These are phyloP conservation scores for Diabrotica virgifera DNA, from an alignment of 1,140 invertebrate genomes.

Conservation along the genomic window DNA sequence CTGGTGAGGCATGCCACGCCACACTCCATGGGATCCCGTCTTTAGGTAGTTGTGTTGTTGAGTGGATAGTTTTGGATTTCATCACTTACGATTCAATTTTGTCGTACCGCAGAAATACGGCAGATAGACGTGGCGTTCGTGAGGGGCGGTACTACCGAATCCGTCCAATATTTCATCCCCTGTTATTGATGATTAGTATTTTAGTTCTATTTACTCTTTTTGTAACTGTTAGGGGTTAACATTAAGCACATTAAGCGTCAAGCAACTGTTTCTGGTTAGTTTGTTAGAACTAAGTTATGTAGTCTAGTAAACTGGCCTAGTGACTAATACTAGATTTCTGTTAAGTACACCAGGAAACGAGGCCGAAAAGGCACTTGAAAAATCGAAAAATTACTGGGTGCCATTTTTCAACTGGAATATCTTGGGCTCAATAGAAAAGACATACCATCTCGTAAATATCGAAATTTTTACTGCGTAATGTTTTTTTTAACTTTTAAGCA, in stretches of 20 bases:
- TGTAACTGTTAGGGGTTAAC: not conserved
- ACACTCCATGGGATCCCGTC: too few species aligned
- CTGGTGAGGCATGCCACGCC: too few species aligned
- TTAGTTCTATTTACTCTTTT: not conserved
- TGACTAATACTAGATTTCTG: not conserved
- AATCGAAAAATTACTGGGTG: too few species aligned
- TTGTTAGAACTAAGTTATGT: not conserved
- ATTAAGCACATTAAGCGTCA: constrained; percentile 20
- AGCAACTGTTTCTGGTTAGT: constrained; percentile 3
- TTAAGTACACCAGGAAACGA: too few species aligned
- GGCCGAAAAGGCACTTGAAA: too few species aligned
- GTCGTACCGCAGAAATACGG: constrained; percentile 71
- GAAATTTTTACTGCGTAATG: too few species aligned
- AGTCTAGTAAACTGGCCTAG: not conserved
- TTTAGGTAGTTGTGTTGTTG: not conserved
- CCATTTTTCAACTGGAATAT: too few species aligned
- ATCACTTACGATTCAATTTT: constrained; percentile 72
- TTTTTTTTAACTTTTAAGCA: too few species aligned
- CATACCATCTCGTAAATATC: too few species aligned
- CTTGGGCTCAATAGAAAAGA: too few species aligned
- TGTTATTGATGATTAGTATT: constrained; percentile 32
- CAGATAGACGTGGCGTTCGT: constrained; percentile 75
- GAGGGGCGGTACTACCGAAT: constrained; percentile 66
- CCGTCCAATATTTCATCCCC: constrained; percentile 48
- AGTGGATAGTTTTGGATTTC: constrained; percentile 4